Evolutionary conservation across 2,888 invertebrate genomes (phyloP).

Genomic region (Oligia latruncula): DNA sequence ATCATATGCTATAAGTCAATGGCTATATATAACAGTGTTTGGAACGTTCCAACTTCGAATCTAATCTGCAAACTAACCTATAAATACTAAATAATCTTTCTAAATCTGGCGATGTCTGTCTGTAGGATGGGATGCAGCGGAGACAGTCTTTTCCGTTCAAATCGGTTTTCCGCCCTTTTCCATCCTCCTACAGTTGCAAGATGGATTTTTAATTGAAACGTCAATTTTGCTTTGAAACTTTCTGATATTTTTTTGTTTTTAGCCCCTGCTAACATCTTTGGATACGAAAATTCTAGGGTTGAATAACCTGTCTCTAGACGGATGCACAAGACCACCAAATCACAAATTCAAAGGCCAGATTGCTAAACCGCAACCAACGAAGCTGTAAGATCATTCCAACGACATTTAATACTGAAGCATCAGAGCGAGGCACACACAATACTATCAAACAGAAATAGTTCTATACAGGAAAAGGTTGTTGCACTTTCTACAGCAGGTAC

Average conservation of each 20-base stretch:
- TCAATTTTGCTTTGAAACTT: conserved; percentile 7
- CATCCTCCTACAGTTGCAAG: background rate
- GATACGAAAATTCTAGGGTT: conserved; percentile 5
- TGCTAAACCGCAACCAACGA: conserved; percentile 45
- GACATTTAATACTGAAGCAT: conserved; percentile 58
- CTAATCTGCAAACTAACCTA: conserved; percentile 3
- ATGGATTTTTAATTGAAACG: conserved; percentile 26
- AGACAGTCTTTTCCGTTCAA: background rate
- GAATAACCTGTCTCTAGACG: background rate
- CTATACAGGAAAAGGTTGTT: conserved; percentile 62
- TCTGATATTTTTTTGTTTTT: background rate
- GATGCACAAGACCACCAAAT: conserved; percentile 24
- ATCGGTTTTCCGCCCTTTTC: conserved; percentile 7
- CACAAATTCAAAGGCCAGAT: conserved; percentile 36
- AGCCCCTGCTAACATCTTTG: background rate
- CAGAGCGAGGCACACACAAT: conserved; percentile 58
- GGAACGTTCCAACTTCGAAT: conserved; percentile 2
- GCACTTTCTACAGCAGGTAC: conserved; percentile 68
- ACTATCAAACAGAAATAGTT: conserved; percentile 59
- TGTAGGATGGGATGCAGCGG: background rate
- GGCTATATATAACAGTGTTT: background rate
- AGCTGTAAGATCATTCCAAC: conserved; percentile 30
- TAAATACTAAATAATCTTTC: conserved; percentile 32
- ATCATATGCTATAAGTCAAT: background rate
- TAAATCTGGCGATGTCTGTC: background rate